Conservation (phyloP, 2,113 vertebrate genomes). For the Carassius auratus region DNA sequence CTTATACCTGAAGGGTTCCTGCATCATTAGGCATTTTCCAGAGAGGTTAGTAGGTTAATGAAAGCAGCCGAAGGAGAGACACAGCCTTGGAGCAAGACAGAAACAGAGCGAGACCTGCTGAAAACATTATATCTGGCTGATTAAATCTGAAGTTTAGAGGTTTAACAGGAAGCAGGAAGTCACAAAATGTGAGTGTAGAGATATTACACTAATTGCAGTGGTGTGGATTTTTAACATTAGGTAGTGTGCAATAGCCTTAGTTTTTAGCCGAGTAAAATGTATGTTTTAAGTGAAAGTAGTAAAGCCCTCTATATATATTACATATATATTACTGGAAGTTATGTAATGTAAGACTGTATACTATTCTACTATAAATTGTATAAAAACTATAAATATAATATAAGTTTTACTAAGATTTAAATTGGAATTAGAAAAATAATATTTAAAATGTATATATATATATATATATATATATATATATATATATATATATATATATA, state of each 20-base stretch:
- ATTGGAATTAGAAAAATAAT: background rate
- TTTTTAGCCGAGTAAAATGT: background rate
- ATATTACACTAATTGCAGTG: background rate
- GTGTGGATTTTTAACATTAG: background rate
- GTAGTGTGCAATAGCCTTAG: background rate
- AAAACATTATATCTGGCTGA: background rate
- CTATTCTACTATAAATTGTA: background rate
- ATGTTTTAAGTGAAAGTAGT: background rate
- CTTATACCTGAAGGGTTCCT: background rate
- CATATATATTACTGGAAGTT: background rate
- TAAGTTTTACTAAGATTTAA: background rate
- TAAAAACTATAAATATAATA: background rate
- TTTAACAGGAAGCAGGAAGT: background rate
- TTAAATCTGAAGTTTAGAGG: conserved; percentile 26
- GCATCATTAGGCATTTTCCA: conserved; percentile 16
- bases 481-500: background rate
- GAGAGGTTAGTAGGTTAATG: conserved; percentile 6
- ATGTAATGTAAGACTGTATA: too few relatives aligned
- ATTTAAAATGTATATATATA: background rate
- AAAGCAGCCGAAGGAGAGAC: conserved; percentile 1
- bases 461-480: background rate
- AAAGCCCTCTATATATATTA: background rate
- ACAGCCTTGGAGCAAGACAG: conserved; percentile 8
- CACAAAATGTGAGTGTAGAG: background rate
- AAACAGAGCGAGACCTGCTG: background rate